Percentiles rank a stretch among this genome's conserved stretches.
Evolutionary conservation across 2,888 invertebrate species (phyloP).

Genomic region (Zygogramma bicolorata): DNA sequence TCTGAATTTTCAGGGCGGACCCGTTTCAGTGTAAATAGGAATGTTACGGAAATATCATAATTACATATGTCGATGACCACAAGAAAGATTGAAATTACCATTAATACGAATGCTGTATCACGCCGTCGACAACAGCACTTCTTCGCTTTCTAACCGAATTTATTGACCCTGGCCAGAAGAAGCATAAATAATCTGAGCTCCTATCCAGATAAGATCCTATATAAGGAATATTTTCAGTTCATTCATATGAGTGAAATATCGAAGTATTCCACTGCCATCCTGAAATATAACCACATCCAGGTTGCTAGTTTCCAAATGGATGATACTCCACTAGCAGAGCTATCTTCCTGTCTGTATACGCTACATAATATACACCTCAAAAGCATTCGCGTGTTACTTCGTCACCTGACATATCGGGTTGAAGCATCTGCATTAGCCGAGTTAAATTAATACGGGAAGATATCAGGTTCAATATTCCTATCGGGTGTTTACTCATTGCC

Average conservation of each 20-base stretch:
- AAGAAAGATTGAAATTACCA: too few species aligned
- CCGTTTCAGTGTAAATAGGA: too few species aligned
- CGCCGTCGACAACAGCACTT: too few species aligned
- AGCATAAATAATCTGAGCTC: background rate
- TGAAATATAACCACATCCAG: background rate
- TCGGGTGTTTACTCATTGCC: background rate
- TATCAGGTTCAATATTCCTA: background rate
- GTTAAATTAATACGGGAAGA: background rate
- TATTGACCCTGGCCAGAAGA: too few species aligned
- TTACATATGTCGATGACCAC: too few species aligned
- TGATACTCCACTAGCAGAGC: background rate
- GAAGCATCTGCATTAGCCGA: background rate
- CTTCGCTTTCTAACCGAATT: too few species aligned
- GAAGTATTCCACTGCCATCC: background rate
- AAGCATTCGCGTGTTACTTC: background rate
- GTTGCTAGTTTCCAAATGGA: slow-evolving; percentile 1
- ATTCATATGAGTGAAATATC: background rate
- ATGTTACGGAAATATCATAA: too few species aligned
- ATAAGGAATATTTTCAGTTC: background rate
- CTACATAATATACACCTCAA: background rate
- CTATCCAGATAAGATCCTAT: background rate
- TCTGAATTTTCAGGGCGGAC: too few species aligned
- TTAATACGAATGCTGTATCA: too few species aligned
- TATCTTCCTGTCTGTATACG: background rate
- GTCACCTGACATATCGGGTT: background rate